Evolutionary conservation across 2,888 invertebrate genomes (phyloP).

Genomic region (Panopea generosa): DNA sequence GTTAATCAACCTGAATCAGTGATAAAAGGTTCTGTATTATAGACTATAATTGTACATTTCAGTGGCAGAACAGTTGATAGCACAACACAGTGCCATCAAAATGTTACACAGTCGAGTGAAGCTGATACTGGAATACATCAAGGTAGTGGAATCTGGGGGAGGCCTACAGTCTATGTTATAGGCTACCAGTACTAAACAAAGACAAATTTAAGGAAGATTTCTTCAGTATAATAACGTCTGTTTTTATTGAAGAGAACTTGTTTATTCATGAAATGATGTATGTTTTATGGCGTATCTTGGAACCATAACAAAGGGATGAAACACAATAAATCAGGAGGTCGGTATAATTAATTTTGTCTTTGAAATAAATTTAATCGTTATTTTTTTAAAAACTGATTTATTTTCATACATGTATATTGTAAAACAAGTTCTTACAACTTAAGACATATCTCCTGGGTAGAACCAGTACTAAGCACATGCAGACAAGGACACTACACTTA

Average conservation of each 20-base stretch:
- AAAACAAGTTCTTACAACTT: too few relatives aligned
- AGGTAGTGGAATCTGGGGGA: constrained; percentile 93
- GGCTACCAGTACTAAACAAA: constrained; percentile 95
- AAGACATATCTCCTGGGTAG: too few relatives aligned
- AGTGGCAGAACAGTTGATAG: constrained; percentile 95
- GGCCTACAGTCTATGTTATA: constrained; percentile 95
- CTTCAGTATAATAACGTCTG: constrained; percentile 95
- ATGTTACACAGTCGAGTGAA: constrained; percentile 98
- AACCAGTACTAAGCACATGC: too few relatives aligned
- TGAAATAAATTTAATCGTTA: too few relatives aligned
- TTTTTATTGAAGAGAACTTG: background rate
- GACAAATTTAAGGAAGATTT: constrained; percentile 95
- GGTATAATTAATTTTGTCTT: too few relatives aligned
- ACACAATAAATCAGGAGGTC: constrained; percentile 93
- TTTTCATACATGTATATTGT: too few relatives aligned
- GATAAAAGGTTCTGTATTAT: too few relatives aligned
- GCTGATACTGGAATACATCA: constrained; percentile 95
- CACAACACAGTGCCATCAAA: constrained; percentile 98
- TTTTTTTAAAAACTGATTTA: too few relatives aligned
- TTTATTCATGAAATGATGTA: constrained; percentile 90
- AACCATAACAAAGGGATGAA: constrained; percentile 97
- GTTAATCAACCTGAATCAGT: too few relatives aligned
- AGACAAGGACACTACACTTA: too few relatives aligned
- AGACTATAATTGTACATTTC: too few relatives aligned
- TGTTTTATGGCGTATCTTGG: constrained; percentile 98